These are phyloP conservation scores for Phyllopteryx taeniolatus DNA, from an alignment of 2,113 vertebrate genomes.

Conservation along the genomic window DNA sequence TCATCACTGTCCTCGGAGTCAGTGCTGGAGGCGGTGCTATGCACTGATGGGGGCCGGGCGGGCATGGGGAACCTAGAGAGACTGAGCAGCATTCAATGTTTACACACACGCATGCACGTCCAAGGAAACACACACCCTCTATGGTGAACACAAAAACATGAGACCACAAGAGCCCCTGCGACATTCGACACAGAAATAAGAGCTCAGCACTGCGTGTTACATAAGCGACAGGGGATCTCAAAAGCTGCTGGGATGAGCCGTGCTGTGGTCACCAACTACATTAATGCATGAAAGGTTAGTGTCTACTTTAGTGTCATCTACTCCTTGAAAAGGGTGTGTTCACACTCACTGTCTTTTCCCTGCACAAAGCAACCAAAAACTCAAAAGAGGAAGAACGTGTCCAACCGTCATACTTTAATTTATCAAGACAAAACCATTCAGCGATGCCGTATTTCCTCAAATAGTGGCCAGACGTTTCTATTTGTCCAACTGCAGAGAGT, in stretches of 20 bases:
- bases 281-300: conserved; percentile 70
- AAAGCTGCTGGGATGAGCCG: conserved; percentile 24
- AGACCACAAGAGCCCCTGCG: conserved; percentile 33
- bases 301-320: conserved; percentile 35
- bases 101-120: conserved; percentile 46
- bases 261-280: conserved; percentile 48
- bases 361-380: neutral
- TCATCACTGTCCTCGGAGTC: conserved; percentile 97
- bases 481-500: no score
- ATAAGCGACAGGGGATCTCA: conserved; percentile 26
- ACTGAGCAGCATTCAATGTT: conserved; percentile 82
- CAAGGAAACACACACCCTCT: conserved; percentile 12
- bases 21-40: conserved; percentile 96
- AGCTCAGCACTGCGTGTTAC: conserved; percentile 18
- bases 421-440: neutral
- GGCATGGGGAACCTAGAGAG: conserved; percentile 91
- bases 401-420: neutral
- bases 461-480: no score
- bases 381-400: neutral
- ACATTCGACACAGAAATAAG: conserved; percentile 17
- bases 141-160: conserved; percentile 40
- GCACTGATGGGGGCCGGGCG: conserved; percentile 90
- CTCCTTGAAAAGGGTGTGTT: conserved; percentile 45
- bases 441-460: no score
- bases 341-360: conserved; percentile 22